These are phyloP conservation scores for Drosophila persimilis DNA, from an alignment of 1,140 invertebrate species.

Conservation along the genomic window DNA sequence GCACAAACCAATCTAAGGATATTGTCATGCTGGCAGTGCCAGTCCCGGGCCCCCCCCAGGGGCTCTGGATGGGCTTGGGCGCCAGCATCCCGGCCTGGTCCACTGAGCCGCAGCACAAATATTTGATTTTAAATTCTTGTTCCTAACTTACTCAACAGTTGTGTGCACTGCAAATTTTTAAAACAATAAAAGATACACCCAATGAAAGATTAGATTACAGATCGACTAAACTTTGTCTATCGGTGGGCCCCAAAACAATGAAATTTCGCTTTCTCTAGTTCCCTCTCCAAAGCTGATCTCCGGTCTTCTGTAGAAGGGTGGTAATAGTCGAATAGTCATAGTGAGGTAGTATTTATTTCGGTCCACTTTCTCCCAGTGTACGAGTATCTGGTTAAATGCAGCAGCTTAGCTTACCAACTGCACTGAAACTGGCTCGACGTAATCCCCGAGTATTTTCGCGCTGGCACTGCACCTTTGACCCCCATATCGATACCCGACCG, in stretches of 20 bases:
- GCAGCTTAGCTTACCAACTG: constrained; percentile 36
- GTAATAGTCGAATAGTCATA: no score
- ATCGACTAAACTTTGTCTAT: no score
- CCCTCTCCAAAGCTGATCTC: no score
- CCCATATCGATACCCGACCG: constrained; percentile 3
- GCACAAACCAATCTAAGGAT: constrained; percentile 80
- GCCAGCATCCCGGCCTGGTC: constrained; percentile 4
- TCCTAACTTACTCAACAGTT: constrained; percentile 15
- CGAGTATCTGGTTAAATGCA: constrained; percentile 31
- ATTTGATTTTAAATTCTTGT: constrained; percentile 67
- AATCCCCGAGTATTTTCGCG: constrained; percentile 70
- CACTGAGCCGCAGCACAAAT: constrained; percentile 56
- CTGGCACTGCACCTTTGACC: constrained; percentile 73
- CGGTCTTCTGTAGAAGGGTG: no score
- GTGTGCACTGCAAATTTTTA: constrained; percentile 17
- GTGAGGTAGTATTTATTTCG: not conserved
- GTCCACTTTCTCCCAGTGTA: constrained; percentile 24
- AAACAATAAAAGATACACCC: not conserved
- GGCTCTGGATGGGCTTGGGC: not conserved
- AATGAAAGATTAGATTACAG: not conserved
- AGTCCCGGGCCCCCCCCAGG: constrained; percentile 14
- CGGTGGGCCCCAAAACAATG: no score
- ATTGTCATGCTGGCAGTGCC: constrained; percentile 60
- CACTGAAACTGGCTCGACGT: constrained; percentile 51
- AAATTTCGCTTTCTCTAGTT: no score